Base-by-base conservation (phyloP, 2,113 vertebrate species). In the Chrysemys picta region DNA sequence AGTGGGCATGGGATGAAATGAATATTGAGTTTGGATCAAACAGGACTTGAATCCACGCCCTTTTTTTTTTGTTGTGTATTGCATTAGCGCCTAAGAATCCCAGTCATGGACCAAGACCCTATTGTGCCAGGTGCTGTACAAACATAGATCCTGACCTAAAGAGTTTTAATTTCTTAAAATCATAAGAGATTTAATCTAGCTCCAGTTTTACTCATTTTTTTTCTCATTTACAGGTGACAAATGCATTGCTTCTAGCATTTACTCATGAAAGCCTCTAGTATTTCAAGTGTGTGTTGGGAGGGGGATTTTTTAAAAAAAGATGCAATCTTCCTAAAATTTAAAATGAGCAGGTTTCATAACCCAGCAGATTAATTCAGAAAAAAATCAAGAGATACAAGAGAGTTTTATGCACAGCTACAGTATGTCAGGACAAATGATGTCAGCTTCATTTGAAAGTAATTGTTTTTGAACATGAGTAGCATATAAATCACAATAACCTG, bases 381-480 rank as follows among this genome's bases (percentile, higher is more conserved):
- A 87, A 95, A 94, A 62, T 89, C 78, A 82, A 95, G 93, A 83
- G 89, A 72, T 88, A 80, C 19, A 1, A 83, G 89, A 97, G 92
- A 96, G 89, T 84, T 81, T 96, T 90, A 95, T 93, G 94, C 95
- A 89, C 75, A 69, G 87, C 90, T 93, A 85, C 57, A 72, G 93
- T 78, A 89, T 89, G 82, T 87, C 50, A 96, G 96, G 96, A 90
- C 91, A 92, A 83, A 83, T 88, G 90, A 96, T 95, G 91, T 95
- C 94, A 95, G 92, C 87, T 92, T 96, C 90, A 91, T 97, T 91
- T 95, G 90, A 62, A 96, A 93, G 90, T 95, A 96, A 95, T 95
- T 93, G 89, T 82, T 89, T 94, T 84, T 92, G 94, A 72, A 92
- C 94, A 35, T 24, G 96, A 83, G 49, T 88, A 11, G 96, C 93